Percentiles rank a stretch among this genome's conserved stretches.
Evolutionary conservation across 2,113 vertebrate species (phyloP).

Genomic region (Triplophysa dalaica): DNA sequence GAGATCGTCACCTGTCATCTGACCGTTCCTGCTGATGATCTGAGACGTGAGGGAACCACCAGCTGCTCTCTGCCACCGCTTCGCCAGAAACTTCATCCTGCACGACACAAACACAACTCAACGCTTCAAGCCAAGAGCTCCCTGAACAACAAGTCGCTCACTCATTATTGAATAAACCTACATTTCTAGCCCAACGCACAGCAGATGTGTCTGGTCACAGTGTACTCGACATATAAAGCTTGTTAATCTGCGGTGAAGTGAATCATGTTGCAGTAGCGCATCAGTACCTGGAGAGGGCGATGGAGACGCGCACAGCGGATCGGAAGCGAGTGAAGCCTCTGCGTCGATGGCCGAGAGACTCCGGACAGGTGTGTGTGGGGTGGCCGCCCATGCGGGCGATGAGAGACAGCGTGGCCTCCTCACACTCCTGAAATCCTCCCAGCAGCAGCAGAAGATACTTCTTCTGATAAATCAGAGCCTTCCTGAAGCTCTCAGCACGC

Average conservation of each 20-base stretch:
- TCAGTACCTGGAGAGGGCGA: constrained; percentile 89
- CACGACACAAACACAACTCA: constrained; percentile 4
- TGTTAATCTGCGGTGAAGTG: too few relatives aligned
- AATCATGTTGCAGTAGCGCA: not conserved
- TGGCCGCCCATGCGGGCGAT: constrained; percentile 88
- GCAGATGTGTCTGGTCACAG: too few relatives aligned
- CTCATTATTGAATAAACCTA: too few relatives aligned
- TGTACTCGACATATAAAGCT: too few relatives aligned
- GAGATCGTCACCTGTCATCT: constrained; percentile 72
- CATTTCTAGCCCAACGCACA: too few relatives aligned
- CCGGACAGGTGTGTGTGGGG: constrained; percentile 73
- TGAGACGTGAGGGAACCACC: constrained; percentile 63
- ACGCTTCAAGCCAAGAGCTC: not conserved
- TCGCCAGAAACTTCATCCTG: constrained; percentile 96
- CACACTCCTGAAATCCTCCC: constrained; percentile 95
- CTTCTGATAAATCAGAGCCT: constrained; percentile 97
- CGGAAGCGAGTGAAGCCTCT: constrained; percentile 86
- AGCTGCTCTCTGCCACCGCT: constrained; percentile 86
- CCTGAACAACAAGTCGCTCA: not conserved
- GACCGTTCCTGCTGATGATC: constrained; percentile 78
- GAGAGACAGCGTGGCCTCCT: constrained; percentile 88
- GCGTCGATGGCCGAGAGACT: constrained; percentile 72
- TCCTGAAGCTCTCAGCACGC: constrained; percentile 92
- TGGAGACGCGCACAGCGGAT: constrained; percentile 85
- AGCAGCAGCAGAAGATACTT: constrained; percentile 93